Evolutionary conservation across 1,140 invertebrate species (phyloP).

Genomic region (Hylaeus volcanicus): DNA sequence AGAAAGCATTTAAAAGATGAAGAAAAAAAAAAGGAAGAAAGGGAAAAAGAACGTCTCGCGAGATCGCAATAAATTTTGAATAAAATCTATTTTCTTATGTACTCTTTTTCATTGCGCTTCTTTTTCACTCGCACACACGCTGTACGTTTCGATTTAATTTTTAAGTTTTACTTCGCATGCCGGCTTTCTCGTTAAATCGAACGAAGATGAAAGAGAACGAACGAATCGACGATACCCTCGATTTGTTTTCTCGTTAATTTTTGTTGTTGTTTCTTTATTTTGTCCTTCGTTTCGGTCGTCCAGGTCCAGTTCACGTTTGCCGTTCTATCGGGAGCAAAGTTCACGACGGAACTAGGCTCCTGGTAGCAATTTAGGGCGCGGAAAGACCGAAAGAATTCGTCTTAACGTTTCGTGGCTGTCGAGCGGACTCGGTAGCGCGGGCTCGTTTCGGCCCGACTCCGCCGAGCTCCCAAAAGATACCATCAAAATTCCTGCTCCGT

Average conservation of each 20-base stretch:
- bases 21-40: neutral
- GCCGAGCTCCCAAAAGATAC: slow-evolving; percentile 69
- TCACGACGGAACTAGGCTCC: slow-evolving; percentile 71
- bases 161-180: neutral
- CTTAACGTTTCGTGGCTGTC: slow-evolving; percentile 74
- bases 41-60: slow-evolving; percentile 17
- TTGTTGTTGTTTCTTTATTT: neutral
- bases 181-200: neutral
- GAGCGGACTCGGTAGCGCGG: slow-evolving; percentile 71
- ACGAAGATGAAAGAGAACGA: too few species aligned
- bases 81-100: slow-evolving; percentile 51
- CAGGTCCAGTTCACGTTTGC: slow-evolving; percentile 54
- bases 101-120: slow-evolving; percentile 33
- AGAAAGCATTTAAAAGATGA: neutral
- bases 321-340: slow-evolving; percentile 60
- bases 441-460: slow-evolving; percentile 64
- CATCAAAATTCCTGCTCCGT: slow-evolving; percentile 44
- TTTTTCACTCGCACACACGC: slow-evolving; percentile 12
- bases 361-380: slow-evolving; percentile 72
- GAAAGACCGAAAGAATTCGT: slow-evolving; percentile 65
- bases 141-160: neutral
- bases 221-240: neutral
- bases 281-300: slow-evolving; percentile 10
- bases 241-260: neutral
- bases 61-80: slow-evolving; percentile 48